A percentile compares a stretch with the other conserved stretches of the same genome.
These are phyloP conservation scores for Mimumesa dahlbomi DNA, from an alignment of 2,888 invertebrate species.

Conservation along the genomic window DNA sequence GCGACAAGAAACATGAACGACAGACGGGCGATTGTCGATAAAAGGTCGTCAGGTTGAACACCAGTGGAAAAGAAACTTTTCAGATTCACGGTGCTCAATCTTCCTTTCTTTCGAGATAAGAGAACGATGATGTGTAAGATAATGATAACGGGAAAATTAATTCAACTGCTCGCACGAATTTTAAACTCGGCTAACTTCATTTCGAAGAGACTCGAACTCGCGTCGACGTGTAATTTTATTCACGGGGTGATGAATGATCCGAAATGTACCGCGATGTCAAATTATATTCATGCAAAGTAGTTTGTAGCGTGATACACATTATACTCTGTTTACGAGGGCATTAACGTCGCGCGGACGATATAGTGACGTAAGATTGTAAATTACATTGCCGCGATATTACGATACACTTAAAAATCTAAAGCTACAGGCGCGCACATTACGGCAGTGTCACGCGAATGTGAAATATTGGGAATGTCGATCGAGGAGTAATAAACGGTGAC, in stretches of 20 bases:
- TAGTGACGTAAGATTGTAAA: slow-evolving; percentile 1
- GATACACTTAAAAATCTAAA: not conserved
- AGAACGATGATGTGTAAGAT: too few species aligned
- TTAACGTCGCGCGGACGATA: not conserved
- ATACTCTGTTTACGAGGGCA: not conserved
- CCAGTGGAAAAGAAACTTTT: too few species aligned
- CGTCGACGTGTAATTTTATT: not conserved
- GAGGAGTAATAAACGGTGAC: not conserved
- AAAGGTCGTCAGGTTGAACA: too few species aligned
- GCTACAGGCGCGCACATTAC: not conserved
- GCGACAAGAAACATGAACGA: not conserved
- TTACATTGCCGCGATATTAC: not conserved
- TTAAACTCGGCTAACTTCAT: too few species aligned
- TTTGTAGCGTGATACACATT: not conserved
- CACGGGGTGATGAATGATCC: not conserved
- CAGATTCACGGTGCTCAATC: too few species aligned
- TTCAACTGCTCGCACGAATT: too few species aligned
- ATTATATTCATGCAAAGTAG: not conserved
- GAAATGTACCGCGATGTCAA: not conserved
- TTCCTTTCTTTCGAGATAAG: too few species aligned
- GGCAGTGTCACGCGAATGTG: not conserved
- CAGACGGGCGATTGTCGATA: not conserved
- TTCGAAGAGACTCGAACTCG: too few species aligned
- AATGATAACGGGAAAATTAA: too few species aligned
- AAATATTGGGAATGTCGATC: not conserved